A percentile compares a stretch with the other conserved stretches of the same genome.
Conservation (phyloP, 2,888 invertebrate genomes). For the Lypha dubia region DNA sequence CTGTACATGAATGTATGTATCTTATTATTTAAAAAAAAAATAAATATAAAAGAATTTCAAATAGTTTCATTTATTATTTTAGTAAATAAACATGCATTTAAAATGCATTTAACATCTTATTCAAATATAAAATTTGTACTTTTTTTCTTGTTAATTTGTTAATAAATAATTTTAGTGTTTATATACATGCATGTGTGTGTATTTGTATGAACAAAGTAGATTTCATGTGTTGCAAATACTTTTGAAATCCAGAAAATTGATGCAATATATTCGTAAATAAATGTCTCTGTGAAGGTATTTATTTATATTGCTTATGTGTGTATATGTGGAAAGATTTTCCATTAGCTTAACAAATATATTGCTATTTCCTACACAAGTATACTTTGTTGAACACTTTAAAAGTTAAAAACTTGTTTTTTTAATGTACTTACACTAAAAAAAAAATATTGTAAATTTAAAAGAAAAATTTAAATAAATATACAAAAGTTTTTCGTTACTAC, state of each 20-base stretch:
- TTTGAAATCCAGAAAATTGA: slow-evolving; percentile 17
- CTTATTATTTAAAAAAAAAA: too few relatives aligned
- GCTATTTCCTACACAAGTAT: neutral
- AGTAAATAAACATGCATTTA: slow-evolving; percentile 27
- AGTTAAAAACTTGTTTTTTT: too few relatives aligned
- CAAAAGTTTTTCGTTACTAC: too few relatives aligned
- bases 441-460: too few relatives aligned
- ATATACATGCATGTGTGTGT: neutral
- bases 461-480: too few relatives aligned
- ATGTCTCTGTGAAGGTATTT: slow-evolving; percentile 16
- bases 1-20: too few relatives aligned
- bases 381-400: neutral
- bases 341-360: slow-evolving; percentile 57
- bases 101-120: slow-evolving; percentile 49
- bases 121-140: neutral
- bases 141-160: slow-evolving; percentile 34
- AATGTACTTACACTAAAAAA: too few relatives aligned
- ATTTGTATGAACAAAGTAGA: too few relatives aligned
- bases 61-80: neutral
- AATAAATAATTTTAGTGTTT: slow-evolving; percentile 45
- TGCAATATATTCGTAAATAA: neutral
- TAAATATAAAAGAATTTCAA: too few relatives aligned
- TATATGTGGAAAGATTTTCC: slow-evolving; percentile 40
- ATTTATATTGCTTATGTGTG: slow-evolving; percentile 2
- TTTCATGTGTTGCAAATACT: slow-evolving; percentile 38